Evolutionary conservation across 2,888 invertebrate species (phyloP).

Genomic region (Drosophila buzzatii): DNA sequence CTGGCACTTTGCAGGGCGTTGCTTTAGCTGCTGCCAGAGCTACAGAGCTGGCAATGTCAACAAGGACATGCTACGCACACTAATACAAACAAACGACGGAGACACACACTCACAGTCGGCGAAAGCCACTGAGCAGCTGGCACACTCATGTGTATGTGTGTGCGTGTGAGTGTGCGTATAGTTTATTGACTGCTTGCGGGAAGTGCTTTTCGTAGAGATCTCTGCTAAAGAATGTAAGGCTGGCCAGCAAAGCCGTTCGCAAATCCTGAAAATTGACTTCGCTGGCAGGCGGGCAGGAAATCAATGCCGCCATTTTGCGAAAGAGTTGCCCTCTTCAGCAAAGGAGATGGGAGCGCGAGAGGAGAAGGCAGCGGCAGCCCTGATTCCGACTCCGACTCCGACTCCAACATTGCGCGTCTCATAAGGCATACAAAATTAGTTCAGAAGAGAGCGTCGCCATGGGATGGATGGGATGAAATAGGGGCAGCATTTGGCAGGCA

Average conservation of each 20-base stretch:
- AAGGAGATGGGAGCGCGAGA: not conserved
- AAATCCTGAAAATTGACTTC: slow-evolving; percentile 83
- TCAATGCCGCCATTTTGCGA: slow-evolving; percentile 78
- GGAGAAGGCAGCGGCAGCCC: not conserved
- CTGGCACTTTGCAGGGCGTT: slow-evolving; percentile 22
- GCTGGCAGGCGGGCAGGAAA: slow-evolving; percentile 64
- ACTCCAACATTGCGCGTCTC: slow-evolving; percentile 48
- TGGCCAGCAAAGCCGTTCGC: slow-evolving; percentile 67
- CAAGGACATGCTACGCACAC: slow-evolving; percentile 72
- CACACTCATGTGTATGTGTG: slow-evolving; percentile 15
- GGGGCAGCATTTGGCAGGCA: slow-evolving; percentile 29
- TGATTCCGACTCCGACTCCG: not conserved
- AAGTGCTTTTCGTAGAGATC: slow-evolving; percentile 82
- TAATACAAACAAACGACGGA: slow-evolving; percentile 49
- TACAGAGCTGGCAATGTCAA: slow-evolving; percentile 63
- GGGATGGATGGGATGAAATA: slow-evolving; percentile 6
- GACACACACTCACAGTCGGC: slow-evolving; percentile 16
- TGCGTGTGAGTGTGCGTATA: slow-evolving; percentile 59
- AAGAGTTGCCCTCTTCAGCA: slow-evolving; percentile 65
- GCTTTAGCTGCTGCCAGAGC: slow-evolving; percentile 15
- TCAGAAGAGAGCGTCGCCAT: slow-evolving; percentile 32
- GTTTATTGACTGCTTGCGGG: slow-evolving; percentile 82
- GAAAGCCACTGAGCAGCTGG: slow-evolving; percentile 14
- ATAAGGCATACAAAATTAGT: slow-evolving; percentile 78
- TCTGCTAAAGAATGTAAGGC: slow-evolving; percentile 75